phyloP scores from a whole-genome alignment of 2,888 invertebrate genomes.

The Dolichomitus sp. region DNA sequence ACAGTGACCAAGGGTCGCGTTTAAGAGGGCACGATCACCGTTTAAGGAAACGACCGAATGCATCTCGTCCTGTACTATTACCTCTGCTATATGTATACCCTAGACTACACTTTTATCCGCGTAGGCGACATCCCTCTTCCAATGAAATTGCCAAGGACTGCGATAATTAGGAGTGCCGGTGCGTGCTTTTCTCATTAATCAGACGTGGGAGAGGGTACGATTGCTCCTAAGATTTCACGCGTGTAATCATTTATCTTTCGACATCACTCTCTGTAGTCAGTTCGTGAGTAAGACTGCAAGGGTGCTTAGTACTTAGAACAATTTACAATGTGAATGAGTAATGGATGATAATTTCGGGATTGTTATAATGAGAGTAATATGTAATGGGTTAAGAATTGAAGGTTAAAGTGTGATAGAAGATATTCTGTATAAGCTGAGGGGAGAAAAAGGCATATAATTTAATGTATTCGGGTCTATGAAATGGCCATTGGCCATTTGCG shows the following conservation, averaged over 20 bases:
- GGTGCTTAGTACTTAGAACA: slow-evolving; percentile 29
- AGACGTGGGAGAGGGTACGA: slow-evolving; percentile 52
- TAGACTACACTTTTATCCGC: slow-evolving; percentile 31
- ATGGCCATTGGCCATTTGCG: not conserved
- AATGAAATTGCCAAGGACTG: slow-evolving; percentile 64
- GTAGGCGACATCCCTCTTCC: slow-evolving; percentile 26
- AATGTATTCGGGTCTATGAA: not conserved
- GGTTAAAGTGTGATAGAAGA: not conserved
- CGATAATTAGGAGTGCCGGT: slow-evolving; percentile 67
- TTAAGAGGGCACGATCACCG: slow-evolving; percentile 67
- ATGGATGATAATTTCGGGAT: slow-evolving; percentile 26
- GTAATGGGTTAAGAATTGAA: not conserved
- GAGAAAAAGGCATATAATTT: not conserved
- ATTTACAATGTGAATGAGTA: slow-evolving; percentile 55
- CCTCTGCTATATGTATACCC: slow-evolving; percentile 22
- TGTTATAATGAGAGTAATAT: not conserved
- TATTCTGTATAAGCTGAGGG: not conserved
- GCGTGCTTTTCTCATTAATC: slow-evolving; percentile 66
- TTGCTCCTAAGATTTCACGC: slow-evolving; percentile 51
- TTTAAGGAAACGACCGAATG: slow-evolving; percentile 67
- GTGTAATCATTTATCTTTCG: slow-evolving; percentile 64
- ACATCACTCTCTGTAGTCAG: slow-evolving; percentile 13
- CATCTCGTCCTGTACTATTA: slow-evolving; percentile 57
- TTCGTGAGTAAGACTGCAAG: slow-evolving; percentile 30
- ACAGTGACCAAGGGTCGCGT: slow-evolving; percentile 67